These are phyloP conservation scores for Grammomys dolichurus DNA, from an alignment of 2,113 vertebrate genomes.

Conservation along the genomic window DNA sequence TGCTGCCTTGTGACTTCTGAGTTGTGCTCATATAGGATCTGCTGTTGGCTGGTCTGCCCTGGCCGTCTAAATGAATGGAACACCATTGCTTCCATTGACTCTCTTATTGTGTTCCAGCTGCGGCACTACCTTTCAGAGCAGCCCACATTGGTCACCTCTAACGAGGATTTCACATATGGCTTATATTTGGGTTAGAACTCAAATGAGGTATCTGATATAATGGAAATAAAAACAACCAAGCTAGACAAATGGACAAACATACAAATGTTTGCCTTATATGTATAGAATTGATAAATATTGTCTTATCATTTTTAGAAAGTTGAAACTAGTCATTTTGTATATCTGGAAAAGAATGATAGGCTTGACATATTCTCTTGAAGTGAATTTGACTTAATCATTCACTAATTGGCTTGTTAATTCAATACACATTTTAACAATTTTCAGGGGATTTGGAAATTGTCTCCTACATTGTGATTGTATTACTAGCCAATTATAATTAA, in stretches of 20 bases:
- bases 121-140: neutral
- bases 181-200: constrained; percentile 13
- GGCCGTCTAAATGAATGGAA: neutral
- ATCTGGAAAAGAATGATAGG: neutral
- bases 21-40: neutral
- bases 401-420: neutral
- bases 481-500: neutral
- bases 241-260: neutral
- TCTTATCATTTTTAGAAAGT: neutral
- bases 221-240: neutral
- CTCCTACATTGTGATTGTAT: neutral
- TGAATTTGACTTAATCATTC: neutral
- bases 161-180: neutral
- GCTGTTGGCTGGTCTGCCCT: neutral
- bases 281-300: neutral
- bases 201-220: neutral
- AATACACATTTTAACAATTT: neutral
- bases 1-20: neutral
- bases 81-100: neutral
- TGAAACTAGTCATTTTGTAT: neutral
- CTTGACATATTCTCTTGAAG: neutral
- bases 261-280: neutral
- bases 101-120: neutral
- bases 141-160: neutral
- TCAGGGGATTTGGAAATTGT: neutral